These are phyloP conservation scores for Leptopilina myrica DNA, from an alignment of 2,888 invertebrate species.

Conservation along the genomic window DNA sequence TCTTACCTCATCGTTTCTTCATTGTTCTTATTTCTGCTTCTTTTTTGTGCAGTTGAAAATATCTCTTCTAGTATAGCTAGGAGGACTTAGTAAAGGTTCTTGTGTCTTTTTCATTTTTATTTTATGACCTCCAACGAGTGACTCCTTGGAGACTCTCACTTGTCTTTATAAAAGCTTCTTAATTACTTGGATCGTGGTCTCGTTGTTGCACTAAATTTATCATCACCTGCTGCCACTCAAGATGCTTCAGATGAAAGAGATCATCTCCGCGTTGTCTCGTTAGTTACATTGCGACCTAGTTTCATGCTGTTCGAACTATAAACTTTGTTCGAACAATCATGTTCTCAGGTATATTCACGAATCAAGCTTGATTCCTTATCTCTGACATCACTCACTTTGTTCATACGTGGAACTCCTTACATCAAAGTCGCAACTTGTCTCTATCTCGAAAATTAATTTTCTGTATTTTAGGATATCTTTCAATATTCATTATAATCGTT, in stretches of 20 bases:
- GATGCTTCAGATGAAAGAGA: background rate
- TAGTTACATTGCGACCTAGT: slow-evolving; percentile 66
- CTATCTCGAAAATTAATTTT: background rate
- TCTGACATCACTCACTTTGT: background rate
- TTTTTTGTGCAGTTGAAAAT: background rate
- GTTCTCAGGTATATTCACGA: slow-evolving; percentile 24
- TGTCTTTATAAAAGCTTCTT: slow-evolving; percentile 27
- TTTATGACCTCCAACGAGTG: background rate
- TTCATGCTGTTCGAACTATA: slow-evolving; percentile 57
- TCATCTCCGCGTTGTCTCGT: slow-evolving; percentile 52
- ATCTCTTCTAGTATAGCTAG: background rate
- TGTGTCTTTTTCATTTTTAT: background rate
- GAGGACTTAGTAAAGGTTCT: background rate
- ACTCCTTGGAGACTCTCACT: background rate
- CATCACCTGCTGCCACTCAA: slow-evolving; percentile 30
- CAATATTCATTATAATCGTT: too few species aligned
- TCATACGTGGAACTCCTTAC: background rate
- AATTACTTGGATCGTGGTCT: slow-evolving; percentile 1
- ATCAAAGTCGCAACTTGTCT: background rate
- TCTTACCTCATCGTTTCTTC: background rate
- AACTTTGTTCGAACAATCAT: slow-evolving; percentile 61
- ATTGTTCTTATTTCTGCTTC: background rate
- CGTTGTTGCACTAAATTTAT: slow-evolving; percentile 25
- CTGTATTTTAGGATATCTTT: too few species aligned
- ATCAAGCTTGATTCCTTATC: slow-evolving; percentile 36